Base-by-base conservation (phyloP, 2,113 vertebrate species). In the Salvelinus namaycush region DNA sequence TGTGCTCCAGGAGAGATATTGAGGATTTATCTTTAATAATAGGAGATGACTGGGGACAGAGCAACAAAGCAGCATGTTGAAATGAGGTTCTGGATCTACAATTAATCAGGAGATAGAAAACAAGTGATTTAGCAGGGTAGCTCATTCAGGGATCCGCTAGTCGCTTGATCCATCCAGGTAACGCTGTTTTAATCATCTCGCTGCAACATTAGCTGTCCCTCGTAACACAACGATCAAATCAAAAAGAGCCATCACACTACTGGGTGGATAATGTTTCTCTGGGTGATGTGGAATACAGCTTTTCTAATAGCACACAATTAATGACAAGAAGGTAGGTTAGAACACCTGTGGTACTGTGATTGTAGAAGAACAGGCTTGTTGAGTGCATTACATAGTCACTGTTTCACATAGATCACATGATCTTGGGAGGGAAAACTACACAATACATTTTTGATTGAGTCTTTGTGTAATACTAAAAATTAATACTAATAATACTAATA, bases 1-100 rank as follows among this genome's bases (percentile, higher is more conserved):
- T 99, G 98, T 97, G 97, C 98, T 97, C 98, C 97, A 95, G 94
- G 96, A 97, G 97, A 97, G 98, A 97, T 96, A 98, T 97, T 95
- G 94, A 95, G 95, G 97, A 97, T 98, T 96, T 97, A 95, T 98
- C 96, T 97, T 98, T 98, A 97, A 97, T 98, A 98, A 99, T 97
- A 97, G 96, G 95, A 95, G 96, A 98, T 97, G 98, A 97, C 96
- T 97, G 92, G 95, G 95, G 95, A 97, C 96, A 96, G 96, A 96
- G 97, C 97, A 98, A 98, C 96, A 96, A 97, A 98, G 96, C 95
- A 90, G 39, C 54, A 11, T 44, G 39, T 44, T 44, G 39, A 44
- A 57, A 16, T 97, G 96, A 96, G 95, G 95, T 94, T 85, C 93
- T 93, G 93, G 91, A 96, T 94, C 93, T 93, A 96, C 95, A 95